Evolutionary conservation across 2,113 vertebrate genomes (phyloP).

Genomic region (Pelvicachromis taeniatus): DNA sequence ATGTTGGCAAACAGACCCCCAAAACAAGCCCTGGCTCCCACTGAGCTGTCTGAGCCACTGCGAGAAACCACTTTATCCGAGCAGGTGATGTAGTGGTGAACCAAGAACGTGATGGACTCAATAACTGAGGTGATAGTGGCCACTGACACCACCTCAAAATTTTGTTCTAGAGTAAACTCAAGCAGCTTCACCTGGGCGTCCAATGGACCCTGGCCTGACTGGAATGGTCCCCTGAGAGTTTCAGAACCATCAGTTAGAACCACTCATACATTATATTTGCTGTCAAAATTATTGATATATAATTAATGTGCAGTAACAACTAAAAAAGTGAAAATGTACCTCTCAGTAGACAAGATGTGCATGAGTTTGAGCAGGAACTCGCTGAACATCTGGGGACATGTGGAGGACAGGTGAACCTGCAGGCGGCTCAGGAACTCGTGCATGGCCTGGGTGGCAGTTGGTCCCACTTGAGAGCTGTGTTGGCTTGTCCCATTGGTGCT

Average conservation of each 20-base stretch:
- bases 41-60: conserved; percentile 94
- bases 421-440: conserved; percentile 95
- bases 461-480: conserved; percentile 97
- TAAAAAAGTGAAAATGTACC: conserved; percentile 65
- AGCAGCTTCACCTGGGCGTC: conserved; percentile 97
- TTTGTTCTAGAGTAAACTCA: conserved; percentile 96
- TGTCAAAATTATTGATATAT: neutral
- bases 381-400: conserved; percentile 97
- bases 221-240: conserved; percentile 86
- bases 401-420: conserved; percentile 95
- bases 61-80: conserved; percentile 95
- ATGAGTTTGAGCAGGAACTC: conserved; percentile 96
- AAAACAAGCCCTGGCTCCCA: conserved; percentile 93
- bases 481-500: conserved; percentile 95
- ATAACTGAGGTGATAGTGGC: conserved; percentile 94
- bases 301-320: neutral
- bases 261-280: neutral
- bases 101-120: conserved; percentile 94
- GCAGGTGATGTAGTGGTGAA: conserved; percentile 98
- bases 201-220: conserved; percentile 92
- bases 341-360: conserved; percentile 96
- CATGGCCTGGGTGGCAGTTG: conserved; percentile 98
- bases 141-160: conserved; percentile 96
- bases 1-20: conserved; percentile 97
- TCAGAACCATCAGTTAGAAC: neutral